Evolutionary conservation across 2,113 vertebrate genomes (phyloP).

Genomic region (Promerops cafer): DNA sequence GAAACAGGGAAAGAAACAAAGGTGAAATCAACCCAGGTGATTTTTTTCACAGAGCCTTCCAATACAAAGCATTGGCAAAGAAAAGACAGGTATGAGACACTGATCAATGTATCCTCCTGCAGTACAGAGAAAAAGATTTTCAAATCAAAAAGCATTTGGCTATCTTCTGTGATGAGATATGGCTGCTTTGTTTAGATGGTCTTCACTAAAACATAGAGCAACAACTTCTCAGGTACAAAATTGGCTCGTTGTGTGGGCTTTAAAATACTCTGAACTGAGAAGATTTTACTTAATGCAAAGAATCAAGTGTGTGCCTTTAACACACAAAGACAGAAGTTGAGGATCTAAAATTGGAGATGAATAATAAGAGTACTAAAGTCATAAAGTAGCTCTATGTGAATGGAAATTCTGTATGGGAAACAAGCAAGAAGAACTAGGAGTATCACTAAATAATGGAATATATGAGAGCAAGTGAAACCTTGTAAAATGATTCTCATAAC

Average conservation of each 20-base stretch:
- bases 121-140: not conserved
- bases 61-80: not conserved
- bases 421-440: slow-evolving; percentile 58
- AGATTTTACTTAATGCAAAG: slow-evolving; percentile 29
- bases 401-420: slow-evolving; percentile 51
- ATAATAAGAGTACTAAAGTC: slow-evolving; percentile 29
- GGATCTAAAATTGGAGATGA: slow-evolving; percentile 25
- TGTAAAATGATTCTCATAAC: slow-evolving; percentile 58
- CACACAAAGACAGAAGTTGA: not conserved
- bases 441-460: slow-evolving; percentile 57
- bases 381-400: slow-evolving; percentile 17
- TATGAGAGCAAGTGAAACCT: slow-evolving; percentile 37
- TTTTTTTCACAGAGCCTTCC: slow-evolving; percentile 4
- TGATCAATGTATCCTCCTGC: not conserved
- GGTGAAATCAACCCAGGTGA: slow-evolving; percentile 36
- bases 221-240: slow-evolving; percentile 24
- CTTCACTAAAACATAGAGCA: not conserved
- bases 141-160: not conserved
- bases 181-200: slow-evolving; percentile 24
- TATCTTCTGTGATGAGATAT: not conserved
- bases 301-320: slow-evolving; percentile 15
- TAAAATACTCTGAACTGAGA: not conserved
- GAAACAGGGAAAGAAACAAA: slow-evolving; percentile 9
- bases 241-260: slow-evolving; percentile 18
- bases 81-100: not conserved